phyloP scores from a whole-genome alignment of 2,113 vertebrate genomes.

The Mesembrinibis cayennensis region DNA sequence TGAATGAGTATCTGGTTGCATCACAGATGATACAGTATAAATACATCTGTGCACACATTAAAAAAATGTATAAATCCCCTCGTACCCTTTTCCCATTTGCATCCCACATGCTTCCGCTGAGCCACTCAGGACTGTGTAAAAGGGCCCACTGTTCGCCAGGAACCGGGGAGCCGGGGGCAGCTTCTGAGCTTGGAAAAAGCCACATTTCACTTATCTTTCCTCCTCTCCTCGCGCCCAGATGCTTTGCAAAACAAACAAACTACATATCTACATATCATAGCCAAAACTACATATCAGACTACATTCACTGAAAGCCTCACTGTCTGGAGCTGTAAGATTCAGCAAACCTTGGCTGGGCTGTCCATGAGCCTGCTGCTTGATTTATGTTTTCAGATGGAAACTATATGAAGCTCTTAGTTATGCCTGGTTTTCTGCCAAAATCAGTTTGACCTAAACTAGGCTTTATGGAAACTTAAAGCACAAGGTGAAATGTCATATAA shows the following conservation, averaged over 20 bases:
- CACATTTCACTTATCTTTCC: slow-evolving; percentile 52
- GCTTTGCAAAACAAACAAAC: slow-evolving; percentile 62
- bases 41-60: not conserved
- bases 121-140: not conserved
- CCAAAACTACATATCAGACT: slow-evolving; percentile 7
- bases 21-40: not conserved
- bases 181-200: slow-evolving; percentile 18
- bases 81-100: not conserved
- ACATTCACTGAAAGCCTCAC: slow-evolving; percentile 54
- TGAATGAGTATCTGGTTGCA: not conserved
- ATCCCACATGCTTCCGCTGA: not conserved
- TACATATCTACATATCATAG: slow-evolving; percentile 49
- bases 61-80: not conserved
- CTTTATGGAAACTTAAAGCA: slow-evolving; percentile 44
- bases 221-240: not conserved
- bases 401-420: slow-evolving; percentile 62
- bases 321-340: slow-evolving; percentile 37
- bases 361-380: slow-evolving; percentile 51
- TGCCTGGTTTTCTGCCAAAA: slow-evolving; percentile 62
- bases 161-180: not conserved
- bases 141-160: slow-evolving; percentile 21
- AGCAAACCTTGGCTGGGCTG: slow-evolving; percentile 40
- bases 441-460: slow-evolving; percentile 45
- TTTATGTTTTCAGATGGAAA: slow-evolving; percentile 66
- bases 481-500: slow-evolving; percentile 46